Evolutionary conservation across 2,797 vertebrate genomes (phyloP), one percentile per base, ranked within the genome.

Genomic region (Apogon hyalosoma): DNA sequence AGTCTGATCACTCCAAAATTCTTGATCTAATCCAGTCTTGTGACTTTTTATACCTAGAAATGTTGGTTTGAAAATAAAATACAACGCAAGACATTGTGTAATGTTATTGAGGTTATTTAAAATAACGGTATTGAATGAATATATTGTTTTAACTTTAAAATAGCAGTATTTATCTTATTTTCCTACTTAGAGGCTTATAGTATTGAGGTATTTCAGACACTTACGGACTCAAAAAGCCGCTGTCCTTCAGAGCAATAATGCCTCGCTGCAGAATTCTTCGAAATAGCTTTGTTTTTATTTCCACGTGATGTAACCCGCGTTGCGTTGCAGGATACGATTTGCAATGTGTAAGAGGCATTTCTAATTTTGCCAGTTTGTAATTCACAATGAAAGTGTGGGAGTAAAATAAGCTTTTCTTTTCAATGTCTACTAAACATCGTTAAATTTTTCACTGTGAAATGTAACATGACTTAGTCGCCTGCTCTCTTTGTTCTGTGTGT

Each of bases 401-500:
- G 16, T 41, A n/a, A 40, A 47, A 39, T 33, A 33, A 46, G 16
- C 10, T 11, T 31, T 7, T 40, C 15, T 24, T 24, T 70, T 15
- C 13, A 42, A 11, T 9, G 11, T 40, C 55, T 10, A 43, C 3
- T 11, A 9, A 53, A 36, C 7, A 11, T 46, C 31, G 41, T 9
- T 3, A 14, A 31, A 28, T 33, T 48, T 58, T 33, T 39, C 13
- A 56, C 14, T n/a, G 8, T 43, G 36, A 6, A 24, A n/a, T 53
- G 41, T 24, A 60, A 45, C 46, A 3, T 19, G 28, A 51, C 58
- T 65, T 36, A 11, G 51, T 33, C 16, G 18, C 7, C 11, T 28
- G 10, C 24, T 48, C 24, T 41, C 11, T 7, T 46, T 70, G 12
- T 63, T 72, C 51, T 13, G 15, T 11, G 8, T 49, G 45, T 55